These are phyloP conservation scores for Anguilla rostrata DNA, from an alignment of 2,113 vertebrate genomes.

Conservation along the genomic window DNA sequence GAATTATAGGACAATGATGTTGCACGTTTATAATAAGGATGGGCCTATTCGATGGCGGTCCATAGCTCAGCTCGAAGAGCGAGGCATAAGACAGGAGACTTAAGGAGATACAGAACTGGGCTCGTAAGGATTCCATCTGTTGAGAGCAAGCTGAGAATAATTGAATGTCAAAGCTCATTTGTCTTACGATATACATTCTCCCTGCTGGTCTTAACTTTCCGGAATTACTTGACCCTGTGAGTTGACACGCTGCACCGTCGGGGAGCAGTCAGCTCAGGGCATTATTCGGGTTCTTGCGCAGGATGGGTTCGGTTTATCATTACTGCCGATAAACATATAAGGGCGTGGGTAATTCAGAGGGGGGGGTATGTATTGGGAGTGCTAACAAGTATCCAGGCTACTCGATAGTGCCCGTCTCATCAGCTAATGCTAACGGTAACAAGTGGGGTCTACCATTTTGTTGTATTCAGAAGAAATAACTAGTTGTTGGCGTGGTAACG, in stretches of 20 bases:
- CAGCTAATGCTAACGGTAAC: not conserved
- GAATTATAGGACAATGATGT: not conserved
- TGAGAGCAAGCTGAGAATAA: not conserved
- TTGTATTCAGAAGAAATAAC: not conserved
- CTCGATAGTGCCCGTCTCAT: not conserved
- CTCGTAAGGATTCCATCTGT: slow-evolving; percentile 6
- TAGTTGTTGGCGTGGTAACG: not conserved
- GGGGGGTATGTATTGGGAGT: not conserved
- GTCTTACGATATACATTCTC: slow-evolving; percentile 8
- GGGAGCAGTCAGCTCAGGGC: not conserved
- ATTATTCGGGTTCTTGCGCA: not conserved
- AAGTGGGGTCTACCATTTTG: not conserved
- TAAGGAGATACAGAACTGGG: not conserved
- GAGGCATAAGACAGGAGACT: not conserved
- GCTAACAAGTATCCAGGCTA: not conserved
- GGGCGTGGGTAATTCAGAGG: not conserved
- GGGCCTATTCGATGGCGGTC: not conserved
- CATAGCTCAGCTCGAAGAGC: not conserved
- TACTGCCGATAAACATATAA: not conserved
- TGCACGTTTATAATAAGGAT: not conserved
- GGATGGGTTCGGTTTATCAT: slow-evolving; percentile 4
- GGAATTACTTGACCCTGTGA: not conserved
- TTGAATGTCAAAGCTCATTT: slow-evolving; percentile 20
- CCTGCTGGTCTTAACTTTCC: not conserved
- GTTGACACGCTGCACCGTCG: not conserved